Base-by-base conservation (phyloP, 2,113 vertebrate species). In the Phoenicopterus ruber region DNA sequence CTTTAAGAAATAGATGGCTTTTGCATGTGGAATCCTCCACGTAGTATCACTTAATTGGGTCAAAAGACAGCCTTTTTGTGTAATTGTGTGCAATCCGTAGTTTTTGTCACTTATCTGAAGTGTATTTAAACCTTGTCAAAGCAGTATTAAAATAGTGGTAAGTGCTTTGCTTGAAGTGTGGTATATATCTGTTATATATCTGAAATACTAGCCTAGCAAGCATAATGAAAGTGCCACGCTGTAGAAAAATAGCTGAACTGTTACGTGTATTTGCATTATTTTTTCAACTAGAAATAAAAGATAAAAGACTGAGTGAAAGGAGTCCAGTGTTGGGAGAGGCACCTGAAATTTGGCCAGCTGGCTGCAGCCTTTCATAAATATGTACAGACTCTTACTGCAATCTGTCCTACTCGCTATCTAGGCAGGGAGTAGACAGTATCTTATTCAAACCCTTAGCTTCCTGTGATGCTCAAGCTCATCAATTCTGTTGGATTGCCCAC, bases 71-170 rank as follows among this genome's bases (percentile, higher is more conserved):
- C 44, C 55, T 46, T 57, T 90, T 92, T 61, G 24, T 83, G 67
- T 72, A 87, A 76, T 32, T 82, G 7, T 67, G 13, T 74, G 54
- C 88, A 90, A 49, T 76, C 71, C 74, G 40, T 92, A 77, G 44
- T 50, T 93, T 86, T 96, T 86, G 86, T 91, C 67, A 66, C 61
- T 91, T 87, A 36, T 28, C 58, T 82, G 34, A 89, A 79, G 73
- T 92, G 88, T 92, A 89, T 92, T 91, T 91, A 91, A 93, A 72
- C 38, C 44, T 93, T 93, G 72, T 90, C 94, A 93, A 78, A 96
- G 79, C 70, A 79, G 29, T 82, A 80, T 85, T 92, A 82, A 97
- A 91, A 74, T 78, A 86, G 83, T 63, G 62, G 54, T 87, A 87
- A 90, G 73, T 84, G 77, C 61, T 92, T 70, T 71, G 59, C 83